These are phyloP conservation scores for Porites australiensis DNA, from an alignment of 64 coral and sea anemone genomes.

Conservation along the genomic window DNA sequence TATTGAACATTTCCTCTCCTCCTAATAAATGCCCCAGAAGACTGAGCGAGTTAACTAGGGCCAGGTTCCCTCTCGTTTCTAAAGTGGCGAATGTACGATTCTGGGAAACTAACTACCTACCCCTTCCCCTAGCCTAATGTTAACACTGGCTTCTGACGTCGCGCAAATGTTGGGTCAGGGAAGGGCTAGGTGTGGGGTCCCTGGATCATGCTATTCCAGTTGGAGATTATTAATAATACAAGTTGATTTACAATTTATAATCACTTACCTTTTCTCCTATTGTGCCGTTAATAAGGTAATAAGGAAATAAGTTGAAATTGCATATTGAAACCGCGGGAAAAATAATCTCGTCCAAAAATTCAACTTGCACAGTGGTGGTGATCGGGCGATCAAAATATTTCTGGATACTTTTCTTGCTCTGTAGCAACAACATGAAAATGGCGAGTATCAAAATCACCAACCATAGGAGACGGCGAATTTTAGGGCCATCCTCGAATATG, in stretches of 20 bases:
- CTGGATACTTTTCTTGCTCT: conserved; percentile 91
- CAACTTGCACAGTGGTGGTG: conserved; percentile 96
- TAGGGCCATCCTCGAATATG: conserved; percentile 91
- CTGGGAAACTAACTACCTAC: too few species aligned
- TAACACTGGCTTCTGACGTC: too few species aligned
- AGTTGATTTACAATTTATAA: not conserved
- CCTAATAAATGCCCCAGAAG: too few species aligned
- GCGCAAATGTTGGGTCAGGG: too few species aligned
- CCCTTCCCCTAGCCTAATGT: too few species aligned
- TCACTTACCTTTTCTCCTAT: conserved; percentile 94
- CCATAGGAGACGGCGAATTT: conserved; percentile 89
- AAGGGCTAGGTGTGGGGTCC: too few species aligned
- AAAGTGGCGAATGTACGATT: too few species aligned
- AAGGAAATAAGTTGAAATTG: conserved; percentile 98
- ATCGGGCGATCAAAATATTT: conserved; percentile 96
- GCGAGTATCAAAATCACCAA: conserved; percentile 85
- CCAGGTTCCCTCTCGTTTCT: too few species aligned
- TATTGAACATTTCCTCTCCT: too few species aligned
- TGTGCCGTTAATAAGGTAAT: conserved; percentile 97
- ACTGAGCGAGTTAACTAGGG: too few species aligned
- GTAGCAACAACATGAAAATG: conserved; percentile 79
- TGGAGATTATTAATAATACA: not conserved
- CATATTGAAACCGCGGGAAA: conserved; percentile 98
- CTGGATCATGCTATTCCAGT: too few species aligned
- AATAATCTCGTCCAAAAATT: conserved; percentile 92